phyloP scores from a whole-genome alignment of 2,797 vertebrate species.

The Anolis apletophallus region DNA sequence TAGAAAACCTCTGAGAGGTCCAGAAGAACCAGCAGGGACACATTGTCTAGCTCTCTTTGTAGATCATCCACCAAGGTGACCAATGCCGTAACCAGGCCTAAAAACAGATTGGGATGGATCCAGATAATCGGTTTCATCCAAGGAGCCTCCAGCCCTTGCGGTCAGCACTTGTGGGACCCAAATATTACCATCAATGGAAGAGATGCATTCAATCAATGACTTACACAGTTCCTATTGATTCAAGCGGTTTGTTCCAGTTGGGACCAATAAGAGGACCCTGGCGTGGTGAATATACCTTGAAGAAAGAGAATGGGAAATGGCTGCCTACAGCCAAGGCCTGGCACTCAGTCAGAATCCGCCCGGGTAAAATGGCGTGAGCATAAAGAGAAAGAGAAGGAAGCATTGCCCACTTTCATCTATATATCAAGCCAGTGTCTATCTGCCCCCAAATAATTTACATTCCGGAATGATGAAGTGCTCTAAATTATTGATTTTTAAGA shows the following conservation, averaged over 20 bases:
- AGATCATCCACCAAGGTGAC: too few relatives aligned
- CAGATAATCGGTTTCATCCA: too few relatives aligned
- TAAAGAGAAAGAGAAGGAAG: conserved; percentile 27
- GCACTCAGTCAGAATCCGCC: background rate
- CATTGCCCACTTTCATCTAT: conserved; percentile 36
- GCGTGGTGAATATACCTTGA: background rate
- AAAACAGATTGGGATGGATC: too few relatives aligned
- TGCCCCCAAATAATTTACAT: conserved; percentile 49
- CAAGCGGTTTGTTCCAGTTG: too few relatives aligned
- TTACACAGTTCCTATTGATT: too few relatives aligned
- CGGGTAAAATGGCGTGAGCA: conserved; percentile 8
- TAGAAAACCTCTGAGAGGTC: too few relatives aligned
- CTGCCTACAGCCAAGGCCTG: background rate
- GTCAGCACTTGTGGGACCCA: background rate
- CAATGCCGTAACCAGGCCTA: too few relatives aligned
- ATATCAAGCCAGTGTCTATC: conserved; percentile 26
- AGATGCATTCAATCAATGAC: too few relatives aligned
- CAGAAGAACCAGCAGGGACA: too few relatives aligned
- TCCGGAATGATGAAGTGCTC: conserved; percentile 41
- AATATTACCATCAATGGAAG: too few relatives aligned
- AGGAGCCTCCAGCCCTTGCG: background rate
- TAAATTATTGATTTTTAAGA: conserved; percentile 15
- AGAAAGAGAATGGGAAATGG: background rate
- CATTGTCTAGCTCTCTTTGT: too few relatives aligned
- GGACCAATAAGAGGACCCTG: background rate